phyloP scores from a whole-genome alignment of 2,888 invertebrate genomes.

The Eupithecia pulchellata region DNA sequence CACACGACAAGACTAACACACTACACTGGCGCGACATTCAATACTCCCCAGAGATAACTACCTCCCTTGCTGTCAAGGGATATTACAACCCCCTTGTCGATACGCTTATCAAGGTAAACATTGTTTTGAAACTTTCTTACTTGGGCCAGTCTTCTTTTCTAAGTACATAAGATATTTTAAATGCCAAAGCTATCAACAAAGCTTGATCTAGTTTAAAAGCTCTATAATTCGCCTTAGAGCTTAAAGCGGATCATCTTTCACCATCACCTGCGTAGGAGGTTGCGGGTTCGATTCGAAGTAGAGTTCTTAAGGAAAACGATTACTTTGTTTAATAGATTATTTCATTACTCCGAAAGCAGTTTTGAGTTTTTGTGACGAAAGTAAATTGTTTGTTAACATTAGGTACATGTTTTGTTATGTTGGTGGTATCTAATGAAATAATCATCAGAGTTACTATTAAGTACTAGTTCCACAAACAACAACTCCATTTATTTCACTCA shows the following conservation, averaged over 20 bases:
- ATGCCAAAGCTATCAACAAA: too few species aligned
- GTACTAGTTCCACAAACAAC: background rate
- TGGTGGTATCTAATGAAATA: background rate
- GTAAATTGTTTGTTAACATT: background rate
- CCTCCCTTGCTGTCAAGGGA: constrained; percentile 18
- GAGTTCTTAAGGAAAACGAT: too few species aligned
- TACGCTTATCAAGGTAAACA: constrained; percentile 16
- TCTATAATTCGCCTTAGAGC: too few species aligned
- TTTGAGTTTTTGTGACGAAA: background rate
- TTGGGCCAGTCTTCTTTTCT: background rate
- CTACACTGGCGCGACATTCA: constrained; percentile 20
- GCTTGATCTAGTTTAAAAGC: too few species aligned
- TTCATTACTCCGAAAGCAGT: too few species aligned
- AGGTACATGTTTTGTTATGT: background rate
- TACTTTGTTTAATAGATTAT: too few species aligned
- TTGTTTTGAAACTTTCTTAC: constrained; percentile 14
- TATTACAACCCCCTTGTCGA: constrained; percentile 17
- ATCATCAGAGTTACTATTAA: background rate
- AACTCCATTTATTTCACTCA: constrained; percentile 14
- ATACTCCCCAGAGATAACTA: constrained; percentile 25
- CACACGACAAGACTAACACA: constrained; percentile 13
- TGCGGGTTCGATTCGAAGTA: too few species aligned
- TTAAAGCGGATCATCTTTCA: too few species aligned
- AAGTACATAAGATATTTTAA: background rate
- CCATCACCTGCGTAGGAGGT: too few species aligned